phyloP scores from a whole-genome alignment of 2,888 invertebrate species.

The Tetragonisca angustula region DNA sequence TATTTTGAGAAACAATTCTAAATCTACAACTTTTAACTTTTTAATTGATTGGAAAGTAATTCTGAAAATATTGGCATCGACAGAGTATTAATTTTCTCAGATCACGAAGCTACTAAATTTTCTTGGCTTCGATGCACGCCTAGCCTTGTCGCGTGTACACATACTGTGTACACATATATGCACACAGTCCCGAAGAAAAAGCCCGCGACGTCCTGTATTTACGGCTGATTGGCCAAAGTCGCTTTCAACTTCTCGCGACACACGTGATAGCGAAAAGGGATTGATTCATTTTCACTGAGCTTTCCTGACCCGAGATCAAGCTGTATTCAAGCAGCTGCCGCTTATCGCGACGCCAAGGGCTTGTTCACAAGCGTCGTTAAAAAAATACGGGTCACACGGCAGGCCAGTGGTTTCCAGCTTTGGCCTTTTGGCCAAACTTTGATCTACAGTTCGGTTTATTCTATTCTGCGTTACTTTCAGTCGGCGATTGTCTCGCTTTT shows the following conservation, averaged over 20 bases:
- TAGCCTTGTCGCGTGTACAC: not conserved
- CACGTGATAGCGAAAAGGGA: not conserved
- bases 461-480: too few relatives aligned
- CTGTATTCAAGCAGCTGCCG: slow-evolving; percentile 26
- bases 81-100: too few relatives aligned
- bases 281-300: slow-evolving; percentile 28
- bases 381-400: slow-evolving; percentile 69
- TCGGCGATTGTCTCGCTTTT: too few relatives aligned
- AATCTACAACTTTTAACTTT: too few relatives aligned
- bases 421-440: not conserved
- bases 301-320: slow-evolving; percentile 23
- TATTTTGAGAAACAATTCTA: too few relatives aligned
- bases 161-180: too few relatives aligned
- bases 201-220: not conserved
- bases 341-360: slow-evolving; percentile 46
- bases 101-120: too few relatives aligned
- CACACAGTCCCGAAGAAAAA: not conserved
- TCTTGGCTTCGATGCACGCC: too few relatives aligned
- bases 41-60: too few relatives aligned
- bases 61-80: too few relatives aligned
- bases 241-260: not conserved
- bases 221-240: not conserved
- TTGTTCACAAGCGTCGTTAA: slow-evolving; percentile 66
- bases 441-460: not conserved
- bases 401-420: slow-evolving; percentile 25